Conservation (phyloP, 2,797 vertebrate genomes). For the Sebastes miniatus region DNA sequence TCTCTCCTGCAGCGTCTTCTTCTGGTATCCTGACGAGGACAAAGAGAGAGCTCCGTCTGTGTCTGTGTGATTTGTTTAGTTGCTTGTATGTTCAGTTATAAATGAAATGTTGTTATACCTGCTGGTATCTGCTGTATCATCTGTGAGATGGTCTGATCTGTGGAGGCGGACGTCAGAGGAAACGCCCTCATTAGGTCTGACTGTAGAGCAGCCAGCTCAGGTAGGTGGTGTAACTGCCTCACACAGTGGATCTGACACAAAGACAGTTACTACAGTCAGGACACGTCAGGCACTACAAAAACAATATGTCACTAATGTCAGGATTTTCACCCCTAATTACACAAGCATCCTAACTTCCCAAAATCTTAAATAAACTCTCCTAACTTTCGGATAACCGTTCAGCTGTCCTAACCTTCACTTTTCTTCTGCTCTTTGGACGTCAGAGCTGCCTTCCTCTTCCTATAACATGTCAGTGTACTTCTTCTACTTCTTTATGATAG, state of each 20-base stretch:
- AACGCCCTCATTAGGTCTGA: slow-evolving; percentile 72
- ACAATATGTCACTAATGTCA: too few relatives aligned
- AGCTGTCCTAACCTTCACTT: too few relatives aligned
- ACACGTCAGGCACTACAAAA: too few relatives aligned
- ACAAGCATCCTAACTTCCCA: too few relatives aligned
- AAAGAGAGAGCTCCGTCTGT: neutral
- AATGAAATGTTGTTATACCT: slow-evolving; percentile 44
- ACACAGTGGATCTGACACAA: slow-evolving; percentile 65
- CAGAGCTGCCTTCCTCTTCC: too few relatives aligned
- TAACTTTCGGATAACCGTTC: too few relatives aligned
- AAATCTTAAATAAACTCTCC: too few relatives aligned
- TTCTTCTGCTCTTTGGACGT: too few relatives aligned
- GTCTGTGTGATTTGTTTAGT: neutral
- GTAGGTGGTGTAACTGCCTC: slow-evolving; percentile 72
- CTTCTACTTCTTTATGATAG: too few relatives aligned
- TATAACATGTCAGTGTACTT: too few relatives aligned
- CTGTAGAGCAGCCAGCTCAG: slow-evolving; percentile 74
- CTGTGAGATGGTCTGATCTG: slow-evolving; percentile 48
- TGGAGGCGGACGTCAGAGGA: slow-evolving; percentile 28
- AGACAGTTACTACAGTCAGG: neutral
- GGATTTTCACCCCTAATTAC: too few relatives aligned
- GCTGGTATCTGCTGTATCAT: slow-evolving; percentile 70
- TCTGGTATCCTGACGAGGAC: slow-evolving; percentile 62
- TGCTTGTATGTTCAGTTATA: neutral
- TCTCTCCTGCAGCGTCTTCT: slow-evolving; percentile 61